Conservation (phyloP, 2,113 vertebrate species). For the Helogale parvula region DNA sequence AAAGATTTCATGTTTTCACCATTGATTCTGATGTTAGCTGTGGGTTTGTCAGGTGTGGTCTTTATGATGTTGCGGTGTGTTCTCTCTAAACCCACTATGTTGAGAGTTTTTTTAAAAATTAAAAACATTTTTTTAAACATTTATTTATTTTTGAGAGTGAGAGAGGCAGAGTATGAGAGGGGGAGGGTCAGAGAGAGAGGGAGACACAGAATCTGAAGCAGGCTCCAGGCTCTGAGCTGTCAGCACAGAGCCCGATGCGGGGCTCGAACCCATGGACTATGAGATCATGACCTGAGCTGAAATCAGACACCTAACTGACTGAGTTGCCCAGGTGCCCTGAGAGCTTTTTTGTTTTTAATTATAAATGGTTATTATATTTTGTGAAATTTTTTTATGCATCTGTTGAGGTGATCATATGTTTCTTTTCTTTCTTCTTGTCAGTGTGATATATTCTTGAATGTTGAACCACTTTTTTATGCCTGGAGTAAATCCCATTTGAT, state of each 20-base stretch:
- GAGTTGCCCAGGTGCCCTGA: too few species aligned
- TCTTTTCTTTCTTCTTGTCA: neutral
- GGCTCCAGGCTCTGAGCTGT: too few species aligned
- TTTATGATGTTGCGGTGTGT: neutral
- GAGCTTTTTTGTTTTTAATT: neutral
- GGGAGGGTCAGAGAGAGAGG: too few species aligned
- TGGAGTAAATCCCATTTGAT: neutral
- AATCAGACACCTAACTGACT: too few species aligned
- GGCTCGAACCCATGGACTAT: accelerated
- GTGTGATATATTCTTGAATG: neutral
- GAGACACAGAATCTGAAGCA: too few species aligned
- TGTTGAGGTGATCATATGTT: neutral
- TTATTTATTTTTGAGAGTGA: too few species aligned
- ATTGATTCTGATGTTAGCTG: neutral
- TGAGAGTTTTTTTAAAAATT: neutral
- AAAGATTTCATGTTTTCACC: neutral
- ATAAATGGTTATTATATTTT: neutral
- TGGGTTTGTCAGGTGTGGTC: neutral
- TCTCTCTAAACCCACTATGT: neutral
- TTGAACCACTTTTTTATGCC: neutral
- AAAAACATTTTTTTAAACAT: too few species aligned
- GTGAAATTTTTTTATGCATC: neutral
- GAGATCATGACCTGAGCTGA: too few species aligned
- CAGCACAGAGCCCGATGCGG: too few species aligned
- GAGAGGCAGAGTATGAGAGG: too few species aligned